phyloP scores from a whole-genome alignment of 2,888 invertebrate genomes.

The Gerosis bhagava region DNA sequence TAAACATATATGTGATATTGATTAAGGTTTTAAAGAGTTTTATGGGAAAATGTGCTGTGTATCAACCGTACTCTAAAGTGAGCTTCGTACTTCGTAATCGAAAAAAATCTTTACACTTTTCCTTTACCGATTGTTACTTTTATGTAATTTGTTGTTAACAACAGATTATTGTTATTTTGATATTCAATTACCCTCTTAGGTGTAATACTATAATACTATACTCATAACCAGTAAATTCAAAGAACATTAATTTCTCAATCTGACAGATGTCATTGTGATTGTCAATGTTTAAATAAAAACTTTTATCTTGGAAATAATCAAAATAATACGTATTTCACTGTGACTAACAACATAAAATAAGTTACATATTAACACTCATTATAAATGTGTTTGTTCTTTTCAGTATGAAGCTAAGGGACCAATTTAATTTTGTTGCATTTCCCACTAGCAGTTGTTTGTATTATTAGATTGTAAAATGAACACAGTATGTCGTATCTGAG shows the following conservation, averaged over 20 bases:
- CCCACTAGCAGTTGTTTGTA: conserved; percentile 54
- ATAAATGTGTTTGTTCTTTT: conserved; percentile 39
- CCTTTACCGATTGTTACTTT: conserved; percentile 3
- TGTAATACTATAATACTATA: conserved; percentile 23
- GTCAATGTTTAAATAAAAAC: conserved; percentile 53
- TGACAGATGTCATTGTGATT: conserved; percentile 70
- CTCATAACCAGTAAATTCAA: conserved; percentile 14
- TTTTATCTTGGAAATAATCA: conserved; percentile 45
- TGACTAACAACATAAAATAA: conserved; percentile 36
- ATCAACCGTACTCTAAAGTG: conserved; percentile 51
- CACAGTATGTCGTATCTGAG: conserved; percentile 80
- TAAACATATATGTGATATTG: conserved; percentile 36
- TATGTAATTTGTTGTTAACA: conserved; percentile 14
- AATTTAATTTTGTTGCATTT: conserved; percentile 54
- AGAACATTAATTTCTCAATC: conserved; percentile 38
- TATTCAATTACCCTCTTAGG: conserved; percentile 16
- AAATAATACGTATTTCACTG: conserved; percentile 55
- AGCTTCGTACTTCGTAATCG: conserved; percentile 39
- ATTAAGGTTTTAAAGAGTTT: conserved; percentile 33
- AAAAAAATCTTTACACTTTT: conserved; percentile 21
- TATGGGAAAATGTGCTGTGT: conserved; percentile 46
- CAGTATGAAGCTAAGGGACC: conserved; percentile 72
- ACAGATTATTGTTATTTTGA: too few species aligned
- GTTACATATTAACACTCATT: conserved; percentile 32
- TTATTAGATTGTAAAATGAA: conserved; percentile 71